Conservation (phyloP, 2,888 invertebrate species). For the Prenolepis imparis region DNA sequence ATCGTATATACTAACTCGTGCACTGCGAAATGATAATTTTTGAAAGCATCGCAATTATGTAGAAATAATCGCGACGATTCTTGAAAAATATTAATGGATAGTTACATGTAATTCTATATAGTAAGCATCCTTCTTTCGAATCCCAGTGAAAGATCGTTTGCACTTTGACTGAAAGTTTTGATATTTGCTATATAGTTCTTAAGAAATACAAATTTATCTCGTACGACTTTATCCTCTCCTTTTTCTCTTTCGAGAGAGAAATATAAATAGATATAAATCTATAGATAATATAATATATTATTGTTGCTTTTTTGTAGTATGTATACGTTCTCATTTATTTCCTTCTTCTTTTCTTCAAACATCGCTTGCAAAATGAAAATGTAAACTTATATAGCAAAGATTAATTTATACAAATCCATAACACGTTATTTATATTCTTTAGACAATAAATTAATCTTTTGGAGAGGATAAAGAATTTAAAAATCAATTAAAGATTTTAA, state of each 20-base stretch:
- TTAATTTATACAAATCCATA: slow-evolving; percentile 32
- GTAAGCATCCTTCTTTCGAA: slow-evolving; percentile 15
- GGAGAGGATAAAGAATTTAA: background rate
- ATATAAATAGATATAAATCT: slow-evolving; percentile 2
- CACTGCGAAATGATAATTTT: background rate
- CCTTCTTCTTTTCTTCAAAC: background rate
- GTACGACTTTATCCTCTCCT: background rate
- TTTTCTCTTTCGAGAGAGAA: background rate
- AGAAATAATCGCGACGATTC: slow-evolving; percentile 4
- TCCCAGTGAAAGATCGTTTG: slow-evolving; percentile 39
- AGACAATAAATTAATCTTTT: slow-evolving; percentile 40
- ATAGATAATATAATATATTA: background rate
- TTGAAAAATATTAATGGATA: background rate
- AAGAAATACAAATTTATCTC: slow-evolving; percentile 7
- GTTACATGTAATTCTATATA: background rate
- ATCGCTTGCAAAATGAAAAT: background rate
- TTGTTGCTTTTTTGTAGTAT: background rate
- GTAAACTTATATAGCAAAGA: slow-evolving; percentile 3
- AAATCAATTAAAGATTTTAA: background rate
- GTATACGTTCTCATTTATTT: background rate
- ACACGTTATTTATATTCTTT: slow-evolving; percentile 47
- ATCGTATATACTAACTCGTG: background rate
- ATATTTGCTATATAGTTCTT: slow-evolving; percentile 29
- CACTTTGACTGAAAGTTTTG: slow-evolving; percentile 38
- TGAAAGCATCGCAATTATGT: slow-evolving; percentile 18